phyloP scores from a whole-genome alignment of 2,888 invertebrate genomes.

The Arctia plantaginis region DNA sequence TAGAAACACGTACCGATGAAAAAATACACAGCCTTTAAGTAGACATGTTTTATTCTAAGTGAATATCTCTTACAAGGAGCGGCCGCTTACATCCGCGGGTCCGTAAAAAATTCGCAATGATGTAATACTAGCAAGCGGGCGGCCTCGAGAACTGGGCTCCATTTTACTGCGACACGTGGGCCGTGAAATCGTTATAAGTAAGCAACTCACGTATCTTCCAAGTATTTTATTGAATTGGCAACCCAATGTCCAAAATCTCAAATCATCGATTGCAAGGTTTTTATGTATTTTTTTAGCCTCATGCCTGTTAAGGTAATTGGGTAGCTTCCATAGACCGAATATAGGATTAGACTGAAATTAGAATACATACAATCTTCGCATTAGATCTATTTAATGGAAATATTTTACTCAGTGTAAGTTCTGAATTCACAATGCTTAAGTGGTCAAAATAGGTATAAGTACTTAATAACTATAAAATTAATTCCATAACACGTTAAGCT shows the following conservation, averaged over 20 bases:
- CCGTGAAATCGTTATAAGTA: conserved; percentile 34
- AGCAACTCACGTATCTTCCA: conserved; percentile 31
- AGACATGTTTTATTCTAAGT: conserved; percentile 30
- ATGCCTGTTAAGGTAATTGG: background rate
- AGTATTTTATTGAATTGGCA: conserved; percentile 20
- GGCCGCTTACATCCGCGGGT: conserved; percentile 27
- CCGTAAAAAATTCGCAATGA: conserved; percentile 54
- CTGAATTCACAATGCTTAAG: background rate
- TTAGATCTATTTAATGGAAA: background rate
- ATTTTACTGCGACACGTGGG: conserved; percentile 50
- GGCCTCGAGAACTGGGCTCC: conserved; percentile 56
- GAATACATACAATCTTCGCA: background rate
- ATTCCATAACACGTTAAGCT: background rate
- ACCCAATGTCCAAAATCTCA: conserved; percentile 9
- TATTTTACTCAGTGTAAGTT: background rate
- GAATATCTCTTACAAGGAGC: conserved; percentile 22
- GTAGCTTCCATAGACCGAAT: background rate
- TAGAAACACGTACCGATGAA: background rate
- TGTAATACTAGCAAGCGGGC: conserved; percentile 54
- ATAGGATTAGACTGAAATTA: background rate
- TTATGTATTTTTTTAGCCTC: background rate
- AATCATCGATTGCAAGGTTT: background rate
- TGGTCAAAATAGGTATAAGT: background rate
- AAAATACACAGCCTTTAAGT: conserved; percentile 10
- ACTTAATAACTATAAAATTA: background rate